Base-by-base conservation (phyloP, 2,888 invertebrate genomes). In the Drosophila anomelani region DNA sequence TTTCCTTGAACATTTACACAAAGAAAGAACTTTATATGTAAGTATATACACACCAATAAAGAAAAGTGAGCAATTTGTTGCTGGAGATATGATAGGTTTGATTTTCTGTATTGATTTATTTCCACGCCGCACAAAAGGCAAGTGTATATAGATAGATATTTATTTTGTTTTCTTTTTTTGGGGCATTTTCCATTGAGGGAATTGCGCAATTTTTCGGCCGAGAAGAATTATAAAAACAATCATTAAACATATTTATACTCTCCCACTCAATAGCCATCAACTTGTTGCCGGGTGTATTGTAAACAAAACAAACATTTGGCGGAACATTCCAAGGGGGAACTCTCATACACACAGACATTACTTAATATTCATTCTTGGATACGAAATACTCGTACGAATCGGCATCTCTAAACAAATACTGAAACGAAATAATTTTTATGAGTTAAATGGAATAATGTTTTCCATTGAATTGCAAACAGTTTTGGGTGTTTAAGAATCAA, bases 361-460 rank as follows among this genome's bases (percentile, higher is more conserved):
- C 83, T 82, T 85, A 82, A 82, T 81, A 86, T 79, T 71, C 61
- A 59, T 58, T 59, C 47, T 20, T 12, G 26, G 34, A 36, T 51
- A 6, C 43, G 38, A 62, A 62, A 47, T 67, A n/a, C n/a, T n/a
- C n/a, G n/a, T n/a, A 23, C 53, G 59, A 60, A 56, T 53, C 39
- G 51, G 39, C 26, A 66, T 64, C 49, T 70, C 61, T 72, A 71
- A 26, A 57, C 71, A 78, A 54, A 60, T 56, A 38, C 36, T 41
- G 51, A 59, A 58, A 62, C 56, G 38, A 78, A 81, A 76, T 83
- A 64, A 75, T 82, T 85, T 79, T 79, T 77, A 72, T 79, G 83
- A 82, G 74, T 77, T 84, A 78, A 71, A 77, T 85, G 84, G 84
- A 84, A 84, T 78, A 80, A 76, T 80, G 71, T 80, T 84, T 84